These are phyloP conservation scores for Capreolus pygargus DNA, from an alignment of 2,113 vertebrate genomes.

Conservation along the genomic window DNA sequence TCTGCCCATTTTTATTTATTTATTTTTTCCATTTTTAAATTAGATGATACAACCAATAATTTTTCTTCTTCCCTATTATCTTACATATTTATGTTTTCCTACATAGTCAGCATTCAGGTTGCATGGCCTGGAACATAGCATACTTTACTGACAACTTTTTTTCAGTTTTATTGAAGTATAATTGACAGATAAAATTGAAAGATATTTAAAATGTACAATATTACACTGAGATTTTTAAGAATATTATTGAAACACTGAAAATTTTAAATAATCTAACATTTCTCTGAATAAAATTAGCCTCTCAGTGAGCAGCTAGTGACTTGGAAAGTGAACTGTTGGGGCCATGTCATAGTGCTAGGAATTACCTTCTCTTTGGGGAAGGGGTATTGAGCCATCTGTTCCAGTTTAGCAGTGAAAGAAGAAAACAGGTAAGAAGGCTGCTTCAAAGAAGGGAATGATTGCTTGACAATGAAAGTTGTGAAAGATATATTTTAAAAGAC, in stretches of 20 bases:
- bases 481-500: not conserved
- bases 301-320: not conserved
- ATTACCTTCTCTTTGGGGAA: not conserved
- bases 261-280: slow-evolving; percentile 25
- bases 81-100: not conserved
- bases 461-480: not conserved
- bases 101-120: not conserved
- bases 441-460: not conserved
- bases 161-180: not conserved
- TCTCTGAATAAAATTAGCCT: slow-evolving; percentile 8
- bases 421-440: not conserved
- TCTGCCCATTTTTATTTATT: not conserved
- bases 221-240: not conserved
- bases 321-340: not conserved
- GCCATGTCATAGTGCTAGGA: not conserved
- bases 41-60: not conserved
- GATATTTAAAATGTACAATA: not conserved
- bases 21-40: not conserved
- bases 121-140: not conserved
- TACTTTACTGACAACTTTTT: not conserved
- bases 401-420: not conserved
- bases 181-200: not conserved
- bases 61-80: not conserved
- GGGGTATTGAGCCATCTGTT: not conserved
- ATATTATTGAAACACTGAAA: not conserved